phyloP scores from a whole-genome alignment of 2,888 invertebrate genomes.

The Tetrapedia diversipes region DNA sequence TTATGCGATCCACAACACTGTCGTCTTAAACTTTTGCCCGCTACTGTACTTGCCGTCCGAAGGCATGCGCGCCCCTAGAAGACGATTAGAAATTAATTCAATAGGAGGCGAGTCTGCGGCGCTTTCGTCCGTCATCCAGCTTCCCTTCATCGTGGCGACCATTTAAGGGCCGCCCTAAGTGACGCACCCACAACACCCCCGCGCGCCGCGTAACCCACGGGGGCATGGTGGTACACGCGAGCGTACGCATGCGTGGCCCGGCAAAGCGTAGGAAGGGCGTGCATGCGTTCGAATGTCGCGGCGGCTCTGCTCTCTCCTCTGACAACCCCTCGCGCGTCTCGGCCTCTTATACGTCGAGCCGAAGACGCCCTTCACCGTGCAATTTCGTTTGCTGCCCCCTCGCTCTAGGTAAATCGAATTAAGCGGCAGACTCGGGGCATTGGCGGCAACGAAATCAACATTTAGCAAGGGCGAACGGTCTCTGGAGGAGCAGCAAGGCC shows the following conservation, averaged over 20 bases:
- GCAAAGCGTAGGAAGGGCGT: too few species aligned
- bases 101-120: slow-evolving; percentile 30
- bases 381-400: slow-evolving; percentile 60
- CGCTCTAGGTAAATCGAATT: slow-evolving; percentile 67
- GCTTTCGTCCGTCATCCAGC: slow-evolving; percentile 22
- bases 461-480: slow-evolving; percentile 43
- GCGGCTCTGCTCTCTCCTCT: too few species aligned
- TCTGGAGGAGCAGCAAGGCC: slow-evolving; percentile 39
- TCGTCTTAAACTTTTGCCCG: too few species aligned
- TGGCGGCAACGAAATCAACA: slow-evolving; percentile 64
- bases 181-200: slow-evolving; percentile 38
- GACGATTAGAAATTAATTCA: slow-evolving; percentile 44
- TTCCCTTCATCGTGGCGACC: slow-evolving; percentile 38
- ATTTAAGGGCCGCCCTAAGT: slow-evolving; percentile 57
- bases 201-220: not conserved
- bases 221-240: not conserved
- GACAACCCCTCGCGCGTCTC: slow-evolving; percentile 54
- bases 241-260: slow-evolving; percentile 41
- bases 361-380: slow-evolving; percentile 53
- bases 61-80: not conserved
- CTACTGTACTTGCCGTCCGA: too few species aligned
- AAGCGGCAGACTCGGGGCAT: slow-evolving; percentile 59
- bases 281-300: slow-evolving; percentile 48
- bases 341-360: slow-evolving; percentile 55
- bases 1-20: too few species aligned